Evolutionary conservation across 37 sponge, comb jelly and placozoan species (phyloP), one percentile per base, ranked within the genome.

Genomic region (Crambe crambe): DNA sequence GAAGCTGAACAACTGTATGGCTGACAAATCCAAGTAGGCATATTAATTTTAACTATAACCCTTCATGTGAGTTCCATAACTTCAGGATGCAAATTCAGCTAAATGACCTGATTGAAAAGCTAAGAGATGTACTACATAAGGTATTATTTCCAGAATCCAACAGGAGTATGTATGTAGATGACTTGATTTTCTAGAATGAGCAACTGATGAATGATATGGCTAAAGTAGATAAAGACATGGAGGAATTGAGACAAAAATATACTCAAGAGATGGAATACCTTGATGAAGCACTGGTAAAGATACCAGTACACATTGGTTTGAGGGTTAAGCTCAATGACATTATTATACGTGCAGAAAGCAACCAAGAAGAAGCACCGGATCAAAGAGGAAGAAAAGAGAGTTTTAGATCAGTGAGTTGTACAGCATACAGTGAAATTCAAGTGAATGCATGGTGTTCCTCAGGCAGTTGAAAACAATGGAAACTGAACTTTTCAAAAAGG

Each of bases 1-100:
- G 87, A 80, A 66, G 56, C 27, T 87, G 41, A 87, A 87, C 68
- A 70, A 41, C 22, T 41, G 66, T 34, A 80, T 87, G 81, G 18
- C 60, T 0, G 58, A 80, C 59, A 74, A 80, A 68, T 27, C 87
- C 65, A 65, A 80, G 87, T 87, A 41, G 74, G 76, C 29, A 43
- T n/a, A n/a, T 31, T 8, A 2, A 15, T 35, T 32, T 29, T 20
- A 6, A 21, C 76, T 35, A 30, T 37, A 31, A 8, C 1, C 30
- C 31, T 39, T 37, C 0, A n/a, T n/a, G n/a, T n/a, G n/a, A 9
- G 4, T 62, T 15, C 26, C n/a, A 40, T 58, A 2, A 0, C 31
- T 34, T 10, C 26, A 85, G 85, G 31, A 85, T 85, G 78, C 70
- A 85, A 62, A 85, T 85, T 29, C 35, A 57, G 21, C 37, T 85